Conservation (phyloP, 1,140 invertebrate genomes). For the Panulirus ornatus region DNA sequence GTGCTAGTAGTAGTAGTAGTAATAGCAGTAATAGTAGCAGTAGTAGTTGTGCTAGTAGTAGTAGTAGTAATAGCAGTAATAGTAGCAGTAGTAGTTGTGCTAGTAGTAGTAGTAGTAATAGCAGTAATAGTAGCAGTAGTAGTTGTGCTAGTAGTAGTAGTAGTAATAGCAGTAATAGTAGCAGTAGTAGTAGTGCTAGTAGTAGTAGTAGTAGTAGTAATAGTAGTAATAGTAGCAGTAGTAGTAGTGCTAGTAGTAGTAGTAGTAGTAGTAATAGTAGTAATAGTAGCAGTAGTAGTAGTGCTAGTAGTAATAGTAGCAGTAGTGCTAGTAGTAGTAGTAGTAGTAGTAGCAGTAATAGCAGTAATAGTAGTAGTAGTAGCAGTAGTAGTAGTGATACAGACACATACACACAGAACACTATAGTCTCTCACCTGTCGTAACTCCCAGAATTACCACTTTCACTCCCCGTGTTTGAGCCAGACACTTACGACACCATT, state of each 20-base stretch:
- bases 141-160: background rate
- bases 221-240: background rate
- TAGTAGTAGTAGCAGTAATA: background rate
- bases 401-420: too few species aligned
- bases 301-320: conserved; percentile 1
- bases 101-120: background rate
- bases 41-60: too few species aligned
- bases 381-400: background rate
- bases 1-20: too few species aligned
- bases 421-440: too few species aligned
- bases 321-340: background rate
- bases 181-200: background rate
- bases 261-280: background rate
- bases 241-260: background rate
- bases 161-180: background rate
- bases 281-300: conserved; percentile 6
- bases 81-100: background rate
- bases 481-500: too few species aligned
- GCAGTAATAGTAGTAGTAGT: background rate
- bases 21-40: too few species aligned
- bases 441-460: too few species aligned
- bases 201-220: background rate
- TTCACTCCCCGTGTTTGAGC: too few species aligned
- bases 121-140: background rate
- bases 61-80: too few species aligned